A percentile compares a stretch with the other conserved stretches of the same genome.
Conservation (phyloP, 2,113 vertebrate genomes). For the Anhinga anhinga region DNA sequence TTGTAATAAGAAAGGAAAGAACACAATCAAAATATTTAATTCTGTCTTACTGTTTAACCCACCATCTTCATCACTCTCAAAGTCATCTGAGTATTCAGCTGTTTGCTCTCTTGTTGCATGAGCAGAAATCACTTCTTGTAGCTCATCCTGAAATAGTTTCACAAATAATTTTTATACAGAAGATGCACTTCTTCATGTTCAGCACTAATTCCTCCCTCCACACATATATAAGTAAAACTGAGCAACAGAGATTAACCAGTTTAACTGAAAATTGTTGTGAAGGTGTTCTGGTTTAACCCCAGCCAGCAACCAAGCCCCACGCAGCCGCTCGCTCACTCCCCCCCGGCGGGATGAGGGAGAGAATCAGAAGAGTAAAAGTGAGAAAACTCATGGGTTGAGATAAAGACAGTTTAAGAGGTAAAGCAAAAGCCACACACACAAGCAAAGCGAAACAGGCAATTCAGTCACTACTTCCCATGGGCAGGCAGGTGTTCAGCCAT, state of each 20-base stretch:
- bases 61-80: constrained; percentile 81
- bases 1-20: not conserved
- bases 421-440: too few relatives aligned
- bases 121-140: constrained; percentile 78
- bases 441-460: too few relatives aligned
- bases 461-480: too few relatives aligned
- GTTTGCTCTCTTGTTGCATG: constrained; percentile 66
- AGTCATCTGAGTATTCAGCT: constrained; percentile 80
- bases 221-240: fast-evolving
- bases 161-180: not conserved
- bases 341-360: too few relatives aligned
- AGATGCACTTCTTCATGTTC: not conserved
- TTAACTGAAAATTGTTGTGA: not conserved
- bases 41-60: not conserved
- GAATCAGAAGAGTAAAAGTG: too few relatives aligned
- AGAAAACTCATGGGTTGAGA: too few relatives aligned
- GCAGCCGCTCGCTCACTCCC: too few relatives aligned
- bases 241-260: not conserved
- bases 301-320: too few relatives aligned
- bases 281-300: too few relatives aligned
- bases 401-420: too few relatives aligned
- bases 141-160: constrained; percentile 79
- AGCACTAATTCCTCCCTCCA: not conserved
- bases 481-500: too few relatives aligned
- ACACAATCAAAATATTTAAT: too few relatives aligned